Conservation (phyloP, 2,797 vertebrate genomes). For the Tadarida brasiliensis region DNA sequence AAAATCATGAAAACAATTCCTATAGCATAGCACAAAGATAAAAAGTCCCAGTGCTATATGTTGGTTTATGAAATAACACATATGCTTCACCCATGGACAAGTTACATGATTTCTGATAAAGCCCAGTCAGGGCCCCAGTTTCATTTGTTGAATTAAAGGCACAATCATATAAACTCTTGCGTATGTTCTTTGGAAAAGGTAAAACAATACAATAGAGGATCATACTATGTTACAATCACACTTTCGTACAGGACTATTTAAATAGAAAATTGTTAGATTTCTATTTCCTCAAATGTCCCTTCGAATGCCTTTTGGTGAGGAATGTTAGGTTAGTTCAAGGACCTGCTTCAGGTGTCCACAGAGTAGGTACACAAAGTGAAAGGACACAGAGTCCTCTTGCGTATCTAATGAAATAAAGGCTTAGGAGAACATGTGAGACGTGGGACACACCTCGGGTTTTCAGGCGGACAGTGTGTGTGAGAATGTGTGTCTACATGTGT, state of each 20-base stretch:
- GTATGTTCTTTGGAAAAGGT: constrained; percentile 9
- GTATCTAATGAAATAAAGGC: constrained; percentile 46
- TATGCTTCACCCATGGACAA: not conserved
- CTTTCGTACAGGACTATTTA: constrained; percentile 47
- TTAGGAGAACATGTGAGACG: constrained; percentile 28
- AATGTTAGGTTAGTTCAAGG: not conserved
- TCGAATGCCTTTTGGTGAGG: not conserved
- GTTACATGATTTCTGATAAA: constrained; percentile 41
- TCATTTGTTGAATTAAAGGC: constrained; percentile 35
- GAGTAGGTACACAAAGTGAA: not conserved
- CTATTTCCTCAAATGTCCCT: not conserved
- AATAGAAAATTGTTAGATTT: constrained; percentile 46
- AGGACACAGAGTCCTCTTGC: not conserved
- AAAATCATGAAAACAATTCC: constrained; percentile 23
- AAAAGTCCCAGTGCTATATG: not conserved
- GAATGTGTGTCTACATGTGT: not conserved
- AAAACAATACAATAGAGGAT: constrained; percentile 32
- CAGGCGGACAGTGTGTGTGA: not conserved
- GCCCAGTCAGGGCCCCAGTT: not conserved
- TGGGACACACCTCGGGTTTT: constrained; percentile 56
- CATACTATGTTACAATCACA: not conserved
- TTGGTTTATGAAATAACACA: not conserved
- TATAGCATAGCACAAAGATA: not conserved
- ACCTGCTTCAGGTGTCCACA: not conserved
- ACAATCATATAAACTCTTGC: not conserved